phyloP scores from a whole-genome alignment of 2,113 vertebrate genomes.

The Ictalurus furcatus region DNA sequence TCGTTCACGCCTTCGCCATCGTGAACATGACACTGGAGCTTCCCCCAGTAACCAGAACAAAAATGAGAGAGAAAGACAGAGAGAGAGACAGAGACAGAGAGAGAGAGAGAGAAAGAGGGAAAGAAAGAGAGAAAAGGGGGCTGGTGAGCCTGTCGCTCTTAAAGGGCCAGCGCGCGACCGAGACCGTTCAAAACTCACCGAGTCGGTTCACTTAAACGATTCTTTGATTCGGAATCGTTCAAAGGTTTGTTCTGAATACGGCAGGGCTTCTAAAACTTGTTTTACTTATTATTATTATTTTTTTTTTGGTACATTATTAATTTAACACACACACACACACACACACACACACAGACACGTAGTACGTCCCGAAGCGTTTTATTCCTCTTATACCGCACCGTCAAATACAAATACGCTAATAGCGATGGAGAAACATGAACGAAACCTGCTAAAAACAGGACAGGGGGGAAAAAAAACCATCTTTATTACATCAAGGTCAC shows the following conservation, averaged over 20 bases:
- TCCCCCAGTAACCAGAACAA: conserved; percentile 13
- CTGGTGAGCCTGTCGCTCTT: conserved; percentile 1
- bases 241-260: background rate
- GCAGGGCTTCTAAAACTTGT: background rate
- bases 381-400: no score
- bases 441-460: no score
- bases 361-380: no score
- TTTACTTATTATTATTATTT: background rate
- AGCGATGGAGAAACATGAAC: no score
- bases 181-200: background rate
- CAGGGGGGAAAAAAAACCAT: no score
- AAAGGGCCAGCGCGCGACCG: conserved; percentile 10
- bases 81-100: background rate
- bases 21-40: conserved; percentile 59
- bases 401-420: no score
- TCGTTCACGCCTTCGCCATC: conserved; percentile 69
- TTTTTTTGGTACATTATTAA: background rate
- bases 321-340: no score
- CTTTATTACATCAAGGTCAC: no score
- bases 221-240: background rate
- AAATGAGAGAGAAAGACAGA: background rate
- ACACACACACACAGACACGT: no score
- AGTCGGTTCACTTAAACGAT: conserved; percentile 11
- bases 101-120: conserved; percentile 4
- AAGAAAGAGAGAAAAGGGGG: background rate